Percentiles rank a stretch among this genome's conserved stretches.
phyloP scores from a whole-genome alignment of 2,113 vertebrate species.

The Catagonus wagneri region DNA sequence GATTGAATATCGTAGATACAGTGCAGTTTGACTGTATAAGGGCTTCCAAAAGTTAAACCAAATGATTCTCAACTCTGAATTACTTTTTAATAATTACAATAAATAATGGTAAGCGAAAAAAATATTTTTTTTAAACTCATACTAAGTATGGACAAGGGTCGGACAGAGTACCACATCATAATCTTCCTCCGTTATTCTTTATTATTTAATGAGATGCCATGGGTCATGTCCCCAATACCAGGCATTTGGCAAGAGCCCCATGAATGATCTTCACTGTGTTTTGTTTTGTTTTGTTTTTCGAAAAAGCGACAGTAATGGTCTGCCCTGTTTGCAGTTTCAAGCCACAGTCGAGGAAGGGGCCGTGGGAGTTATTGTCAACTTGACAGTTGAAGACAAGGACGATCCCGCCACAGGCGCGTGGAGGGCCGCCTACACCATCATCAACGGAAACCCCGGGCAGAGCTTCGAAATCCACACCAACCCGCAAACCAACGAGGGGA shows the following conservation, averaged over 20 bases:
- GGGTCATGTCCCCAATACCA: rapidly evolving
- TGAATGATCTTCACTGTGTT: not conserved
- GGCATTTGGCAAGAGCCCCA: rapidly evolving
- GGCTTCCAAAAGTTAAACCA: slow-evolving; percentile 49
- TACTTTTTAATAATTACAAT: slow-evolving; percentile 29
- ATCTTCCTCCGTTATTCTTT: rapidly evolving
- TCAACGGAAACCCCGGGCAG: slow-evolving; percentile 94
- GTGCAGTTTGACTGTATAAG: slow-evolving; percentile 14
- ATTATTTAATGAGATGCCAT: not conserved
- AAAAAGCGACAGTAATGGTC: not conserved
- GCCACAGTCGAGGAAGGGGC: slow-evolving; percentile 94
- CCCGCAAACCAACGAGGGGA: slow-evolving; percentile 96
- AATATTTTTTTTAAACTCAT: not conserved
- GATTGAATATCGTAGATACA: slow-evolving; percentile 42
- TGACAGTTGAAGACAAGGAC: slow-evolving; percentile 96
- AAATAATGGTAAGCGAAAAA: slow-evolving; percentile 15
- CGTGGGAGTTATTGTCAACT: slow-evolving; percentile 94
- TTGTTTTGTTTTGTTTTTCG: not conserved
- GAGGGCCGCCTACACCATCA: slow-evolving; percentile 96
- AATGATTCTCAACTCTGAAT: slow-evolving; percentile 66
- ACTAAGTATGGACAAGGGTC: not conserved
- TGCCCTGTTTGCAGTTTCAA: slow-evolving; percentile 91
- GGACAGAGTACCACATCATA: not conserved
- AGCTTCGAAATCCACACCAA: slow-evolving; percentile 98
- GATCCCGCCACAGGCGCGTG: slow-evolving; percentile 95